Evolutionary conservation across 2,113 vertebrate species (phyloP), one percentile per base, ranked within the genome.

Genomic region (Budorcas taxicolor): DNA sequence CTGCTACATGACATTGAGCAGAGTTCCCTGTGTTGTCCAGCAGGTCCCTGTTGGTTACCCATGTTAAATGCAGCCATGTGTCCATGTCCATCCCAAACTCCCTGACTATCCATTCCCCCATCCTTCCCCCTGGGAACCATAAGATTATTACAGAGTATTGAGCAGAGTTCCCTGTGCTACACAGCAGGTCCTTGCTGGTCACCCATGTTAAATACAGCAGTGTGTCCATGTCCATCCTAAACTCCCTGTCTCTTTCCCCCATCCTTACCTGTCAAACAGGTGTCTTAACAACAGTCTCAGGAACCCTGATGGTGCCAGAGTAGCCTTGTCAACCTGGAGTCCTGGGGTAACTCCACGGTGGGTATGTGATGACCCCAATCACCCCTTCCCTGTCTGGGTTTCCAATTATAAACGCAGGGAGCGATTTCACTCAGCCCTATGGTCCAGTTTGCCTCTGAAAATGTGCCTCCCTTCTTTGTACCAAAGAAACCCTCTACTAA

Each of bases 321-420:
- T 3, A 31, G 45, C 1, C 14, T 7, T 14, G 0, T 1, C 53
- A 6, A 1, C n/a, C n/a, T 7, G n/a, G 7, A 53, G 31, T 40
- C 45, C 52, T 3, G 4, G 15, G 13, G 12, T 17, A 67, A 15
- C 0, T 33, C 58, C 50, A 45, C 0, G 0, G 29, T 3, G 31
- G 17, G 6, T 47, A 8, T 55, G 71, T 31, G 11, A 3, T 3
- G 27, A 21, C n/a, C 52, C 3, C 45, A 43, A 6, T 55, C 50
- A 19, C 16, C 47, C 64, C 21, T 23, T 15, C 23, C 52, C n/a
- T 52, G 84, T 36, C 62, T 12, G 0, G 1, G 27, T 17, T 57
- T 10, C 19, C 55, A 31, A 33, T 33, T 50, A 33, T 16, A 50
- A 33, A 57, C 25, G 27, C 9, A 57, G 57, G 31, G 67, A 78